A percentile compares a stretch with the other conserved stretches of the same genome.
These are phyloP conservation scores for Diadophis punctatus DNA, from an alignment of 2,113 vertebrate species.

Conservation along the genomic window DNA sequence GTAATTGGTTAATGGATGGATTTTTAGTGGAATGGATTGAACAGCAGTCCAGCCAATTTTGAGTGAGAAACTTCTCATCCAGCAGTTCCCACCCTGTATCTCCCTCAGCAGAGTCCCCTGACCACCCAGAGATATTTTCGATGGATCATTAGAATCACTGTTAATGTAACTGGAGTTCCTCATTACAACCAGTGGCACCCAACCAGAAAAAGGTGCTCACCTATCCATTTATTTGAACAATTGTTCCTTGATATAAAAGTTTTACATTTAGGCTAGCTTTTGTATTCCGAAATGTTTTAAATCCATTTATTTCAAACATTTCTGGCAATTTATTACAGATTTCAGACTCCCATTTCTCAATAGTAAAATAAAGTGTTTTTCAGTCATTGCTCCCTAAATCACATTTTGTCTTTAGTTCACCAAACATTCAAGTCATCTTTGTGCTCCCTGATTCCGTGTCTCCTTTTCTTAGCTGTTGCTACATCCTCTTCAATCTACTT, in stretches of 20 bases:
- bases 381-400: not conserved
- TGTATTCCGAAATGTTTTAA: not conserved
- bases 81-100: not conserved
- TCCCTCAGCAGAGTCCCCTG: not conserved
- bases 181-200: not conserved
- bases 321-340: not conserved
- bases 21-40: not conserved
- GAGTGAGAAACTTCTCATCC: not conserved
- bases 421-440: not conserved
- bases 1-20: not conserved
- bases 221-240: not conserved
- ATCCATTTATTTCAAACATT: not conserved
- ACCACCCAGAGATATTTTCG: not conserved
- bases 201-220: not conserved
- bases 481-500: not conserved
- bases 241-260: not conserved
- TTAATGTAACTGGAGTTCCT: not conserved
- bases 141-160: not conserved
- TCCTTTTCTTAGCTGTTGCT: not conserved
- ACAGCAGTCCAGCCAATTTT: not conserved
- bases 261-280: not conserved
- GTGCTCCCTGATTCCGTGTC: not conserved
- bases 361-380: not conserved
- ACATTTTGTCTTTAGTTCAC: not conserved
- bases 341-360: not conserved